Conservation (phyloP, 92 coral and sea anemone species). For the Porites evermanni region DNA sequence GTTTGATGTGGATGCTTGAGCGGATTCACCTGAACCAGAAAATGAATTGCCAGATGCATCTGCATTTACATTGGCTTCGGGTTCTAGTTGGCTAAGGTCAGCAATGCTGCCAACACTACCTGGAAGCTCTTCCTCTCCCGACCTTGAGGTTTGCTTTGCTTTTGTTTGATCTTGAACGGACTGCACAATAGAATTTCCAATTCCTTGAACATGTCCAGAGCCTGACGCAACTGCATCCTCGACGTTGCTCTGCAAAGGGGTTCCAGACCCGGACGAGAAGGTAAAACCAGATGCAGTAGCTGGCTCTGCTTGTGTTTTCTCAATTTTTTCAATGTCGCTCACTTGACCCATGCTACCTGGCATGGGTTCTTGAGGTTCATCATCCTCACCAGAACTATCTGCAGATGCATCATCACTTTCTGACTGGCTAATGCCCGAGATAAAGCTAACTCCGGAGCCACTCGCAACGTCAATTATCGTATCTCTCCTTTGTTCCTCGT, state of each 20-base stretch:
- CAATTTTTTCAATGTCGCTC: conserved; percentile 70
- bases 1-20: not conserved
- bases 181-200: not conserved
- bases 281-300: conserved; percentile 29
- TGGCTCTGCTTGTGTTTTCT: conserved; percentile 24
- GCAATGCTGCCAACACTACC: conserved; percentile 50
- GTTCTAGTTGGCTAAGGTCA: conserved; percentile 29
- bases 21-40: conserved; percentile 41
- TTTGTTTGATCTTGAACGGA: not conserved
- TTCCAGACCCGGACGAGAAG: conserved; percentile 51
- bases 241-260: conserved; percentile 1
- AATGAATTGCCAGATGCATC: not conserved
- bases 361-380: conserved; percentile 64
- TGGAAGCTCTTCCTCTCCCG: conserved; percentile 46
- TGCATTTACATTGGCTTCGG: conserved; percentile 9
- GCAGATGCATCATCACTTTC: conserved; percentile 39
- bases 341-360: conserved; percentile 92
- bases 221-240: conserved; percentile 41
- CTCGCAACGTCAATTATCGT: conserved; percentile 73
- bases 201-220: conserved; percentile 39
- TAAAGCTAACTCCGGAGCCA: conserved; percentile 76
- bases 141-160: conserved; percentile 1
- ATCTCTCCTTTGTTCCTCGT: conserved; percentile 56
- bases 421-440: conserved; percentile 70
- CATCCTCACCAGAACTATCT: conserved; percentile 69